These are phyloP conservation scores for Pseudobourletiella spinata DNA, from an alignment of 1,140 invertebrate species.

Conservation along the genomic window DNA sequence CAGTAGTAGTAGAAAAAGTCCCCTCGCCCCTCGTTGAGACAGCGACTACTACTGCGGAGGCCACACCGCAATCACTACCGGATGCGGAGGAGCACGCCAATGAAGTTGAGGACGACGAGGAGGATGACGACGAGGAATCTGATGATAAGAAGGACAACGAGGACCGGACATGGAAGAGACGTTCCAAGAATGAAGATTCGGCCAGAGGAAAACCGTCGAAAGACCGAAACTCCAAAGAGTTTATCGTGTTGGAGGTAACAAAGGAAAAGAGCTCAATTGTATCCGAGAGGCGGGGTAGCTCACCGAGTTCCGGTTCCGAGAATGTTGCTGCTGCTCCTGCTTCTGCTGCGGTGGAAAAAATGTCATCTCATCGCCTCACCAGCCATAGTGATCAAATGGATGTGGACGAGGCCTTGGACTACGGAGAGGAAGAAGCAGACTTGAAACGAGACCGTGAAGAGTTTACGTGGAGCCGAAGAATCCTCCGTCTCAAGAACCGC, in stretches of 20 bases:
- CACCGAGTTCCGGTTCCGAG: neutral
- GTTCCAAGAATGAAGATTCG: neutral
- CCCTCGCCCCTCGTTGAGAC: neutral
- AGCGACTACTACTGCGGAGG: neutral
- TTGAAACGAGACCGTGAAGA: constrained; percentile 17
- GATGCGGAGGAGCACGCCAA: too few relatives aligned
- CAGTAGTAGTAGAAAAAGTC: neutral
- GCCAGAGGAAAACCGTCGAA: too few relatives aligned
- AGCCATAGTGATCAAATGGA: constrained; percentile 9
- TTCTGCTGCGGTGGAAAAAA: neutral
- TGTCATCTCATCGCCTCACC: too few relatives aligned
- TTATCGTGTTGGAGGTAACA: neutral
- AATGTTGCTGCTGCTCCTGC: neutral
- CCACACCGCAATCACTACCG: too few relatives aligned
- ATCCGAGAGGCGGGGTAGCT: neutral
- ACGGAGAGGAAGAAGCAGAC: constrained; percentile 26
- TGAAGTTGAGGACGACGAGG: too few relatives aligned
- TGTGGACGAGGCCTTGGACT: constrained; percentile 29
- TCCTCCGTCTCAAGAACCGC: constrained; percentile 17
- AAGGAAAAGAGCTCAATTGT: neutral
- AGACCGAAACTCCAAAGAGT: too few relatives aligned
- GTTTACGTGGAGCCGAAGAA: constrained; percentile 22
- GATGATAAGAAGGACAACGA: constrained; percentile 3
- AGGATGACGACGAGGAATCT: neutral
- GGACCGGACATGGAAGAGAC: neutral